These are phyloP conservation scores for Bagarius yarrelli DNA, from an alignment of 2,113 vertebrate species.

Conservation along the genomic window DNA sequence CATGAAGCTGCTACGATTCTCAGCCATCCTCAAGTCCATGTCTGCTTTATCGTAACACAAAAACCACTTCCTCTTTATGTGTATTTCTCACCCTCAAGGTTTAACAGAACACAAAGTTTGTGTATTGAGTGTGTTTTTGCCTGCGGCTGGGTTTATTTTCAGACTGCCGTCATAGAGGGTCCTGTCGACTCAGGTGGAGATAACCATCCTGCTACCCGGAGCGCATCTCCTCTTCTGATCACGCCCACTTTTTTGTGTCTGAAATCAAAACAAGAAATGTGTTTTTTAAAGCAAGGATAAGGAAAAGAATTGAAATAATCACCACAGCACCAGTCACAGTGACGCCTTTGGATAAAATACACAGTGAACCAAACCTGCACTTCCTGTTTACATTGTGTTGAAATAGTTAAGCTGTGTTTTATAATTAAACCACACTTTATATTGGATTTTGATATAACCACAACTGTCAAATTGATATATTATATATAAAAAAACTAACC, in stretches of 20 bases:
- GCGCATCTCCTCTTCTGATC: constrained; percentile 38
- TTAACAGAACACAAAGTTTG: constrained; percentile 53
- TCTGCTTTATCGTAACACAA: neutral
- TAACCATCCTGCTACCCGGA: constrained; percentile 40
- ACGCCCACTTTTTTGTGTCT: neutral
- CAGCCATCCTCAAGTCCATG: neutral
- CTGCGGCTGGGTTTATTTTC: constrained; percentile 40
- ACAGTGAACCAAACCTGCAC: neutral
- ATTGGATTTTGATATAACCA: no score
- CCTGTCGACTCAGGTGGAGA: constrained; percentile 36
- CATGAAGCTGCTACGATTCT: neutral
- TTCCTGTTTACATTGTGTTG: neutral
- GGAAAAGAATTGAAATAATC: neutral
- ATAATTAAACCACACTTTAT: no score
- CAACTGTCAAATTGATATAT: no score
- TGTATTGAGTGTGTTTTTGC: constrained; percentile 35
- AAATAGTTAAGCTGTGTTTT: neutral
- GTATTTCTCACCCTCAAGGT: constrained; percentile 52
- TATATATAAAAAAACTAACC: no score
- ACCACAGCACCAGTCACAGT: neutral
- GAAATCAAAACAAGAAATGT: neutral
- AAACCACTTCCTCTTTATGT: constrained; percentile 18
- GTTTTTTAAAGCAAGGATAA: neutral
- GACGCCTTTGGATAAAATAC: neutral
- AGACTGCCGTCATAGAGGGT: constrained; percentile 41